Evolutionary conservation across 2,797 vertebrate species (phyloP).

Genomic region (Leptoclinus maculatus): DNA sequence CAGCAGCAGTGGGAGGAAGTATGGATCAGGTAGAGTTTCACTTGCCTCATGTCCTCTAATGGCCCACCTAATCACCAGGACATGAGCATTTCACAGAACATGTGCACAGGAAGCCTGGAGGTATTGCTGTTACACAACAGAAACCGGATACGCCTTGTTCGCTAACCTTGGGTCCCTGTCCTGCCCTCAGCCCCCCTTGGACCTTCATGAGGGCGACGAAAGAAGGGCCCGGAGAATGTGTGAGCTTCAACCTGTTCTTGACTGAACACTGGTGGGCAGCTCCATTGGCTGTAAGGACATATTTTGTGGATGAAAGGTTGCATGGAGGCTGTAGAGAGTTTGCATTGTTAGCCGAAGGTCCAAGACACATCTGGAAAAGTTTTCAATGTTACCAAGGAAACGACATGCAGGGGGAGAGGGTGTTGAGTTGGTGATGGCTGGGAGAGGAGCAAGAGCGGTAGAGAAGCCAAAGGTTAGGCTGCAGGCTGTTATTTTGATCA

Average conservation of each 20-base stretch:
- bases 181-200: slow-evolving; percentile 67
- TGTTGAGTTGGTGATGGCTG: slow-evolving; percentile 19
- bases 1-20: slow-evolving; percentile 58
- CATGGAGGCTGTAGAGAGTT: slow-evolving; percentile 28
- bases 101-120: slow-evolving; percentile 80
- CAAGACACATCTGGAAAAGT: slow-evolving; percentile 83
- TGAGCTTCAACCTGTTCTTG: slow-evolving; percentile 64
- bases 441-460: slow-evolving; percentile 13
- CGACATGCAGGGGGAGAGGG: slow-evolving; percentile 70
- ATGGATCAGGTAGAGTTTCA: slow-evolving; percentile 75
- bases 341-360: slow-evolving; percentile 23
- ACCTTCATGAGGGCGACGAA: slow-evolving; percentile 75
- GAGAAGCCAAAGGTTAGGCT: slow-evolving; percentile 51
- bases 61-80: slow-evolving; percentile 77
- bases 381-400: slow-evolving; percentile 78
- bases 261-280: slow-evolving; percentile 20
- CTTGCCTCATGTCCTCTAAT: slow-evolving; percentile 75
- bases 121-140: slow-evolving; percentile 83
- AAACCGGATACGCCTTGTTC: slow-evolving; percentile 82
- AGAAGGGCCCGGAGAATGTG: slow-evolving; percentile 70
- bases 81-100: slow-evolving; percentile 76
- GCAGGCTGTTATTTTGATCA: slow-evolving; percentile 79
- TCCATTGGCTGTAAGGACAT: slow-evolving; percentile 21
- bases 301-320: slow-evolving; percentile 41
- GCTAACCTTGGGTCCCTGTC: slow-evolving; percentile 79